Evolutionary conservation across 1,140 invertebrate species (phyloP).

Genomic region (Dreissena polymorpha): DNA sequence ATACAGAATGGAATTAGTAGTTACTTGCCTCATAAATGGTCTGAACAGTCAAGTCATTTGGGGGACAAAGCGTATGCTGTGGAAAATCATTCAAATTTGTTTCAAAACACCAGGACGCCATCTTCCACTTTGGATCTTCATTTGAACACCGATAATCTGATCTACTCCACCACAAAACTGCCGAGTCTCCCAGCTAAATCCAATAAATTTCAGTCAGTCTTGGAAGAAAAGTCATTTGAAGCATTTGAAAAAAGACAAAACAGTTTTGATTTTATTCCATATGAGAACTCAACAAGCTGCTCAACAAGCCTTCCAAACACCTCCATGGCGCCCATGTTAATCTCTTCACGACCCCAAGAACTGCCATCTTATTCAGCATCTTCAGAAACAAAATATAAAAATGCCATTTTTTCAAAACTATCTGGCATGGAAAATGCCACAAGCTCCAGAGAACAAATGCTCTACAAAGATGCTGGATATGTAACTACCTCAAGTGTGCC

Average conservation of each 20-base stretch:
- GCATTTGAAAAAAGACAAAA: no score
- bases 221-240: no score
- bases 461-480: slow-evolving; percentile 1
- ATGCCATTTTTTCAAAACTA: neutral
- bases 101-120: neutral
- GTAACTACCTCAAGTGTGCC: slow-evolving; percentile 9
- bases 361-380: neutral
- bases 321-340: no score
- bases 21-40: neutral
- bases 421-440: neutral
- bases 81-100: neutral
- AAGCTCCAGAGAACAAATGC: neutral
- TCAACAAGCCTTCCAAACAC: no score
- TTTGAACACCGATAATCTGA: neutral
- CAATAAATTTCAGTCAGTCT: no score
- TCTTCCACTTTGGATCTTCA: neutral
- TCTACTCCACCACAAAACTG: neutral
- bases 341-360: no score
- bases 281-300: no score
- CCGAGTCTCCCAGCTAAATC: neutral
- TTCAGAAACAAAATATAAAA: slow-evolving; percentile 31
- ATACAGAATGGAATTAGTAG: slow-evolving; percentile 16
- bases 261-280: no score
- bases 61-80: neutral
- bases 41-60: neutral